Evolutionary conservation across 2,888 invertebrate species (phyloP).

Genomic region (Stenchaetothrips biformis): DNA sequence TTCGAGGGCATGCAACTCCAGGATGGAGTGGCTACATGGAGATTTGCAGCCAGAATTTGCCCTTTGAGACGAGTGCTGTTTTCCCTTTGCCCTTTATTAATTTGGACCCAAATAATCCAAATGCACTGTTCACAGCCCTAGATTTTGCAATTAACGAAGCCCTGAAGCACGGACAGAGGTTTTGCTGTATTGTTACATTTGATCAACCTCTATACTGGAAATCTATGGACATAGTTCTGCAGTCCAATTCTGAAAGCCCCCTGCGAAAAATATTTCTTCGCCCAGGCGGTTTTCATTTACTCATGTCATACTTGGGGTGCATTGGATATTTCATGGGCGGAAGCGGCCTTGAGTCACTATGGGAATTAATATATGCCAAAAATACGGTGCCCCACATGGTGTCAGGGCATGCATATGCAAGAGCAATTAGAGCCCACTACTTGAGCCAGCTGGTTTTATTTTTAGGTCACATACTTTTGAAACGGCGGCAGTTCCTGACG

Average conservation of each 20-base stretch:
- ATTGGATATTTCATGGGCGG: not conserved
- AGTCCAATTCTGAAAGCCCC: not conserved
- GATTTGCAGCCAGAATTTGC: not conserved
- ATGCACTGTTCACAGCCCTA: not conserved
- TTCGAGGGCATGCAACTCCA: not conserved
- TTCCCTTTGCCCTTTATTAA: not conserved
- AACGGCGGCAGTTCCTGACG: no score
- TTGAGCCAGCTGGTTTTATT: not conserved
- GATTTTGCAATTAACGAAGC: not conserved
- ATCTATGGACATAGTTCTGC: not conserved
- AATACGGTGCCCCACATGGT: not conserved
- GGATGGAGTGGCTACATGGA: not conserved
- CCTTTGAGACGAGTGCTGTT: not conserved
- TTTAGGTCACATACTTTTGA: no score
- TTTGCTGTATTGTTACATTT: not conserved
- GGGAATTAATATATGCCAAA: not conserved
- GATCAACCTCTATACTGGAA: not conserved
- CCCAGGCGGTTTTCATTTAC: not conserved
- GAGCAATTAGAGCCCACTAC: not conserved
- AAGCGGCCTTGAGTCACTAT: not conserved
- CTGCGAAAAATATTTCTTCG: not conserved
- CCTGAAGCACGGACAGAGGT: not conserved
- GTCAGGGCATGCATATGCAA: not conserved
- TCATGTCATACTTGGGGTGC: not conserved
- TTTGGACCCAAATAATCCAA: not conserved